These are phyloP conservation scores for Catocala sponsa DNA, from an alignment of 2,888 invertebrate genomes.

Conservation along the genomic window DNA sequence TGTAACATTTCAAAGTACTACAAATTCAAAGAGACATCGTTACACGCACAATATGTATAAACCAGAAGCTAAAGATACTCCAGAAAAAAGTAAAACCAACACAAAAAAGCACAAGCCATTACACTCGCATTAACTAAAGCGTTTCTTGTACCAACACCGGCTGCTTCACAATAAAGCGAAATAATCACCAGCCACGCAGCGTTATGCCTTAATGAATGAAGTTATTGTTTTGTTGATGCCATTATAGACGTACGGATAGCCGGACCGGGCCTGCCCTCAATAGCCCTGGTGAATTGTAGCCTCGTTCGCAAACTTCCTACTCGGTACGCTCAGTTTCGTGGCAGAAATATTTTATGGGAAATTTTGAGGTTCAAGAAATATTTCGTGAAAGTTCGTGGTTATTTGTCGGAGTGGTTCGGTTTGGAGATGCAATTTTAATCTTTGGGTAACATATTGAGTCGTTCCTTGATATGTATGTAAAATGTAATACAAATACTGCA, in stretches of 20 bases:
- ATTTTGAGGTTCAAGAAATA: constrained; percentile 2
- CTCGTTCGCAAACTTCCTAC: constrained; percentile 41
- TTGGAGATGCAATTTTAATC: too few species aligned
- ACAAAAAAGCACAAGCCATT: neutral
- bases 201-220: constrained; percentile 57
- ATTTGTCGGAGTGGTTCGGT: constrained; percentile 38
- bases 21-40: too few species aligned
- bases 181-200: constrained; percentile 49
- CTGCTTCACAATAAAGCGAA: constrained; percentile 32
- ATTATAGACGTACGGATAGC: constrained; percentile 46
- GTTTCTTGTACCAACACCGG: neutral
- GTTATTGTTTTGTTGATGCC: constrained; percentile 53
- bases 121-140: too few species aligned
- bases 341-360: constrained; percentile 3
- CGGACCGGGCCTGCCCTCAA: constrained; percentile 44
- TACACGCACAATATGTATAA: too few species aligned
- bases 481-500: too few species aligned
- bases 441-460: too few species aligned
- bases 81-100: neutral
- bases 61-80: too few species aligned
- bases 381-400: neutral
- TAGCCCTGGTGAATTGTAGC: constrained; percentile 49
- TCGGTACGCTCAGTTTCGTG: constrained; percentile 27
- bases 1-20: too few species aligned
- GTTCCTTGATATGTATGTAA: too few species aligned